These are phyloP conservation scores for Oncorhynchus mykiss DNA, from an alignment of 2,113 vertebrate species.

Conservation along the genomic window DNA sequence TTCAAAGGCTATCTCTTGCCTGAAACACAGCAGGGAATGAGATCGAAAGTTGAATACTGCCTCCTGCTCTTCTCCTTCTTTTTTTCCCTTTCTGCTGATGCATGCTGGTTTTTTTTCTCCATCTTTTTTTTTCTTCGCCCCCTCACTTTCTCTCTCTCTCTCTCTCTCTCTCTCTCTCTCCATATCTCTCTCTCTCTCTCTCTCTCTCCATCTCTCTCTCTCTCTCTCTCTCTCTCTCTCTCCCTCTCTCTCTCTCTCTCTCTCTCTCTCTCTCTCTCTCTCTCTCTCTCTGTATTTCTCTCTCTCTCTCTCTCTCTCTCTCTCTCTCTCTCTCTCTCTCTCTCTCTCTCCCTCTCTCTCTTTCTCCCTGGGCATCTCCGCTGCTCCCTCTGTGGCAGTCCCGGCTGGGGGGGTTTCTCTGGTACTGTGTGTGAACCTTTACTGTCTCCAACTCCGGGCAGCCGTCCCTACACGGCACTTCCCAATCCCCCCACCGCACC, in stretches of 20 bases:
- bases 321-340: neutral
- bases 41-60: constrained; percentile 53
- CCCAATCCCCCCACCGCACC: neutral
- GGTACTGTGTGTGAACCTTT: constrained; percentile 70
- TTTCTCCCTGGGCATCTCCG: constrained; percentile 1
- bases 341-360: neutral
- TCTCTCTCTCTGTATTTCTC: constrained; percentile 1
- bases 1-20: constrained; percentile 54
- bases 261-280: too few relatives aligned
- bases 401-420: constrained; percentile 42
- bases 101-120: constrained; percentile 29
- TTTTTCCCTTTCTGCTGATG: constrained; percentile 33
- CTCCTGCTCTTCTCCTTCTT: constrained; percentile 25
- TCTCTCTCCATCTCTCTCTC: constrained; percentile 7
- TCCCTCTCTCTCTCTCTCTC: too few relatives aligned
- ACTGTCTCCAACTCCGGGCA: constrained; percentile 37
- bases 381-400: too few relatives aligned
- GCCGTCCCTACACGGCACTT: constrained; percentile 35
- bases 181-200: too few relatives aligned
- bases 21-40: constrained; percentile 52
- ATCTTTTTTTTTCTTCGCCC: constrained; percentile 8
- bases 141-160: neutral
- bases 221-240: neutral
- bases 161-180: neutral
- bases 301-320: neutral